Evolutionary conservation across 2,113 vertebrate genomes (phyloP), one percentile per base, ranked within the genome.

Genomic region (Eurystomus gularis): DNA sequence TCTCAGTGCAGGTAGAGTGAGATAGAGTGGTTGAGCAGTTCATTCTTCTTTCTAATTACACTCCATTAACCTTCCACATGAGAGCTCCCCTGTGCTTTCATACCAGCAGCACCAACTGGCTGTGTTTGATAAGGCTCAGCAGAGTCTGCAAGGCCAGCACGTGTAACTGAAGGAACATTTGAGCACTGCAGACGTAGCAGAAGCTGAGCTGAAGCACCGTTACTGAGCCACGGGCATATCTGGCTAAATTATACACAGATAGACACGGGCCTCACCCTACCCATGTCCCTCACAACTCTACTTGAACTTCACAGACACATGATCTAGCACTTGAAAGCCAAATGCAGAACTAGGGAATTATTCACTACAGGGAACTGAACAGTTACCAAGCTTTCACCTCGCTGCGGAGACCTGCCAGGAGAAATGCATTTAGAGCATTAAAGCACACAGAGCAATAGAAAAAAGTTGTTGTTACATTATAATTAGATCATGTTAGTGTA

Each of bases 21-120:
- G 96, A 98, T 73, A 97, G 97, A 98, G 97, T 96, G 97, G 95
- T 52, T 93, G 93, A 98, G 91, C 96, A 97, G 98, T 98, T 98
- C 97, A 98, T 98, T 98, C 98, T 98, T 98, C 98, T 98, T 98
- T 98, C 97, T 98, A 98, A 98, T 98, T 98, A 98, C 95, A 98
- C 97, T 97, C 98, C 98, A 98, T 98, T 98, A 98, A 98, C 98
- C 98, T 98, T 98, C 97, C 97, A 95, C 97, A 97, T 84, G 98
- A 98, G 98, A 97, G 98, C 96, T 98, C 97, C 98, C 97, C 97
- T 96, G 97, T 92, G 97, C 97, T 97, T 98, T 98, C 97, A 83
- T 23, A 98, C 85, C 97, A 96, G 97, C 95, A 98, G 97, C 98
- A 98, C 97, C 98, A 96, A 98, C 98, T 98, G 98, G 97, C 97